These are phyloP conservation scores for Plectrocnemia conspersa DNA, from an alignment of 1,140 invertebrate genomes.

Conservation along the genomic window DNA sequence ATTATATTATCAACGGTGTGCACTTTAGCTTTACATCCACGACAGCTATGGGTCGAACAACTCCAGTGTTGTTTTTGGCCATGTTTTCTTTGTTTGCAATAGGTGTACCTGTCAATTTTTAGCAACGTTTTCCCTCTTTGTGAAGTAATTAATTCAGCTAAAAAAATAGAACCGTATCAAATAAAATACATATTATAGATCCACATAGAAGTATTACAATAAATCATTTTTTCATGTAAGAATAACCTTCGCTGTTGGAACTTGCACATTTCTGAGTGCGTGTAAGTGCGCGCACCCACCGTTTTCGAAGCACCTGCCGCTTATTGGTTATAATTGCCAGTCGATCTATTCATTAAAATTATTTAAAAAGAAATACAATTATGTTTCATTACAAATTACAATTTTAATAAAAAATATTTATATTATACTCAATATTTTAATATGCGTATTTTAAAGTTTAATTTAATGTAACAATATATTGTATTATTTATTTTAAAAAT, in stretches of 20 bases:
- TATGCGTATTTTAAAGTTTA: no score
- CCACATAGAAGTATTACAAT: not conserved
- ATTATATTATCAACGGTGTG: not conserved
- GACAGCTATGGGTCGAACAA: conserved; percentile 10
- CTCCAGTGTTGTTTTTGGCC: conserved; percentile 2
- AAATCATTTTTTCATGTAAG: not conserved
- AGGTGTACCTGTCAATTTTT: conserved; percentile 2
- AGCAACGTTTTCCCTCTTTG: conserved; percentile 3
- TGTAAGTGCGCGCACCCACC: no score
- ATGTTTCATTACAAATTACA: no score
- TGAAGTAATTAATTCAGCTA: conserved; percentile 6
- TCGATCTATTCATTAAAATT: no score
- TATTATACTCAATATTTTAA: no score
- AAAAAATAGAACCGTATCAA: conserved; percentile 5
- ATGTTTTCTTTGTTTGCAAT: not conserved
- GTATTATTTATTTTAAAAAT: no score
- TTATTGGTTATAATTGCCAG: no score
- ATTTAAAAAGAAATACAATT: no score
- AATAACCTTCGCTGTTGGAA: not conserved
- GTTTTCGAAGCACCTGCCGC: no score
- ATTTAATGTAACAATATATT: no score
- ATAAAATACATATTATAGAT: not conserved
- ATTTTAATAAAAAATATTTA: no score
- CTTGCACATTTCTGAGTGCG: not conserved
- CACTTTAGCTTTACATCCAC: conserved; percentile 7